phyloP scores from a whole-genome alignment of 1,140 invertebrate genomes.

The Lepidurus couesii region DNA sequence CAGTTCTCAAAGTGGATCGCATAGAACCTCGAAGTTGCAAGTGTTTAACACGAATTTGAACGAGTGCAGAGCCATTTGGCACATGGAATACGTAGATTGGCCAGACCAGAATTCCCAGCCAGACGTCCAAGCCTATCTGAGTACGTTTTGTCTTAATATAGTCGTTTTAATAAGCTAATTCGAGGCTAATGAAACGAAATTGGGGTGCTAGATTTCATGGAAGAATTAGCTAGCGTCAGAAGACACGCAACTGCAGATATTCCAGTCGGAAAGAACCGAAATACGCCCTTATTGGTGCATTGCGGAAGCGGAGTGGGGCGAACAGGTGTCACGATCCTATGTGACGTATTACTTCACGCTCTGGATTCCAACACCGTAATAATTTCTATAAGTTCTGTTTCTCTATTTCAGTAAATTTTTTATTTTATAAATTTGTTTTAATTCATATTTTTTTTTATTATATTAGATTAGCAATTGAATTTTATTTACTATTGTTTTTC shows the following conservation, averaged over 20 bases:
- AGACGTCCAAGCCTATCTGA: conserved; percentile 58
- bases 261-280: conserved; percentile 59
- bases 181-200: not conserved
- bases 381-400: conserved; percentile 21
- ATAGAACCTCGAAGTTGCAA: conserved; percentile 55
- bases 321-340: conserved; percentile 68
- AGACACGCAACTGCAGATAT: conserved; percentile 62
- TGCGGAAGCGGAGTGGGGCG: conserved; percentile 64
- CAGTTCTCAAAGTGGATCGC: conserved; percentile 52
- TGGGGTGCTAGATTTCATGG: conserved; percentile 59
- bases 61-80: conserved; percentile 64
- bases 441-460: conserved; percentile 33
- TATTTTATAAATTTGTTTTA: not conserved
- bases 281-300: conserved; percentile 63
- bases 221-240: conserved; percentile 75
- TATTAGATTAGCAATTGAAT: conserved; percentile 28
- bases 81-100: conserved; percentile 74
- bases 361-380: conserved; percentile 78
- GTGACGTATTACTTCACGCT: conserved; percentile 72
- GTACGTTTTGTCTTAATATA: conserved; percentile 46
- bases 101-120: conserved; percentile 61
- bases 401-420: not conserved
- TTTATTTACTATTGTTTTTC: too few species aligned
- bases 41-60: conserved; percentile 51
- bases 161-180: not conserved